phyloP scores from a whole-genome alignment of 2,113 vertebrate genomes.

The Sapajus apella region DNA sequence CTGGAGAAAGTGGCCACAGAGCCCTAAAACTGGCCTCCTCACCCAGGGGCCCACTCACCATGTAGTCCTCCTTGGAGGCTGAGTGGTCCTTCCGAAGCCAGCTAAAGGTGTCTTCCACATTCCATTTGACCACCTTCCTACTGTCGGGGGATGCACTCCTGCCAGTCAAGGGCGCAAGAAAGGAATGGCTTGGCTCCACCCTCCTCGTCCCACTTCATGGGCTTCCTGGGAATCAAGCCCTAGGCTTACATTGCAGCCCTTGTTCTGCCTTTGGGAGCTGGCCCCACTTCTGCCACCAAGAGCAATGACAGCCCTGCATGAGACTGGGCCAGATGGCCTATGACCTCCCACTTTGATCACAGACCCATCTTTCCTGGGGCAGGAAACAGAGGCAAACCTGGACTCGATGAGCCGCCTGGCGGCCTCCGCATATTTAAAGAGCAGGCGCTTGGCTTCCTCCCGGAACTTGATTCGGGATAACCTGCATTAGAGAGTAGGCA shows the following conservation, averaged over 20 bases:
- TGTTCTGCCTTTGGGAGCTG: background rate
- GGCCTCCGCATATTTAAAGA: conserved; percentile 98
- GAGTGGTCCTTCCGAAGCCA: conserved; percentile 98
- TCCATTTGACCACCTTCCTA: conserved; percentile 99
- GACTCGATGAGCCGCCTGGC: conserved; percentile 98
- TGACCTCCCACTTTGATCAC: background rate
- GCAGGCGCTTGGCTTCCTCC: conserved; percentile 95
- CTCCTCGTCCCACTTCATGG: background rate
- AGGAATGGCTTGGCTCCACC: background rate
- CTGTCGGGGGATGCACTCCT: conserved; percentile 98
- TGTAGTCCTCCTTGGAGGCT: conserved; percentile 98
- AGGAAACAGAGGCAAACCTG: conserved; percentile 85
- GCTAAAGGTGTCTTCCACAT: conserved; percentile 98
- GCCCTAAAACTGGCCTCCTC: background rate
- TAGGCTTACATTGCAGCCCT: background rate
- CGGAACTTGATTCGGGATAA: conserved; percentile 98
- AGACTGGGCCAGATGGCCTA: background rate
- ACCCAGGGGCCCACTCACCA: conserved; percentile 85
- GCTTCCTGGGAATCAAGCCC: background rate
- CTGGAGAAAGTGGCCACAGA: background rate
- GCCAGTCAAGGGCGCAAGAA: background rate
- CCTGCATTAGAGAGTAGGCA: conserved; percentile 77
- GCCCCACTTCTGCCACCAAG: background rate
- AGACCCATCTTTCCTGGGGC: background rate
- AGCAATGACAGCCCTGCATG: background rate